Percentiles rank a stretch among this genome's conserved stretches.
These are phyloP conservation scores for Dioctria linearis DNA, from an alignment of 2,888 invertebrate species.

Conservation along the genomic window DNA sequence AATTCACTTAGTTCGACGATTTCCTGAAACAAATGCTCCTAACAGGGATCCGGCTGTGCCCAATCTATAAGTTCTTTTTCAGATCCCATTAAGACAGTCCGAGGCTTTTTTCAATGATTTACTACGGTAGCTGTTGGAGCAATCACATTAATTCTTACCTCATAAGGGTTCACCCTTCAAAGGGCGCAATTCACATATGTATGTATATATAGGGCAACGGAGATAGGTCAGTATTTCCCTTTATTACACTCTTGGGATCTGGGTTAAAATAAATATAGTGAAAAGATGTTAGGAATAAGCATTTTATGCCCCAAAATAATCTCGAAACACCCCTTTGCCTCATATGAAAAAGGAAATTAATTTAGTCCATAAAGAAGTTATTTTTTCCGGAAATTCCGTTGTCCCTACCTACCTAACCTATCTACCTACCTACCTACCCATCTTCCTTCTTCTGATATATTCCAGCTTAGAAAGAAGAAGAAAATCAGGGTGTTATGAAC, in stretches of 20 bases:
- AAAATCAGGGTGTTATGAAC: constrained; percentile 31
- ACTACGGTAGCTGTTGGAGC: constrained; percentile 33
- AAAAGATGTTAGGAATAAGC: constrained; percentile 42
- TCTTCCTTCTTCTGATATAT: neutral
- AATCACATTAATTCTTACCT: constrained; percentile 52
- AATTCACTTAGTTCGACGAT: constrained; percentile 32
- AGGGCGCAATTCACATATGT: constrained; percentile 35
- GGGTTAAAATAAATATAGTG: constrained; percentile 46
- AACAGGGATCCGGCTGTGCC: constrained; percentile 38
- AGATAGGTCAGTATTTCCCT: constrained; percentile 47
- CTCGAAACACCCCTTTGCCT: constrained; percentile 41
- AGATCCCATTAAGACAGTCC: constrained; percentile 44
- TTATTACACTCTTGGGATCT: constrained; percentile 44
- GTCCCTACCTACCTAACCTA: neutral
- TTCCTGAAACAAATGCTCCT: constrained; percentile 38
- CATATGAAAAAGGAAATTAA: constrained; percentile 49
- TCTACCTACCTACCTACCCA: neutral
- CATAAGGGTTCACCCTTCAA: constrained; percentile 48
- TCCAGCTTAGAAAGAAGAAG: neutral
- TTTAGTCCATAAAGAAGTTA: constrained; percentile 50
- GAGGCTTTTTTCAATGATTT: constrained; percentile 48
- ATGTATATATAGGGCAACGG: constrained; percentile 3
- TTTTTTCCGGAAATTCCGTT: constrained; percentile 8
- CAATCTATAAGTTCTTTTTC: constrained; percentile 38
- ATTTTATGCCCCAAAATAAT: constrained; percentile 41